Evolutionary conservation across 1,140 invertebrate species (phyloP), one percentile per base, ranked within the genome.

Genomic region (Odontomachus brunneus): DNA sequence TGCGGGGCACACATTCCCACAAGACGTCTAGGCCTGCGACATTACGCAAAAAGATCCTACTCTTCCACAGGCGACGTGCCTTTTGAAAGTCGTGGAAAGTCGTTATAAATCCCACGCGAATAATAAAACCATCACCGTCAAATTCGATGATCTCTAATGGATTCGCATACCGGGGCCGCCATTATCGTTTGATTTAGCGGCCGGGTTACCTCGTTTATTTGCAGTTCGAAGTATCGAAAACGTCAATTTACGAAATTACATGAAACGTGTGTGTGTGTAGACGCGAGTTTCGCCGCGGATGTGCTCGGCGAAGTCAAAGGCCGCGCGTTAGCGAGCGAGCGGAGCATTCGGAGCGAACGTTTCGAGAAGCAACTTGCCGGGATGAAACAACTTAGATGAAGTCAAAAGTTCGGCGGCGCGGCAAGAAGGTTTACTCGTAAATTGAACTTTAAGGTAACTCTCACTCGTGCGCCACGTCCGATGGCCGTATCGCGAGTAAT

Each of bases 321-420:
- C 44, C 63, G 49, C 26, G 53, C 11, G 38, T 9, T 53, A 33
- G 73, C 11, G 29, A 38, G 33, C 19, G 44, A 19, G 29, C 71
- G 48, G n/a, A 60, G 60, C 53, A 81, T 72, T 81, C 66, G 38
- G 22, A 73, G 38, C 24, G 59, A 71, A 71, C 38, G 29, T 81
- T 65, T 76, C 74, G n/a, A 76, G 74, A 15, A 76, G 33, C 73
- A 76, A 76, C 73, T 76, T 51, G 26, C 60, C 53, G 65, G 69
- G 72, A 81, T 72, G 76, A 60, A 81, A 81, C 67, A 81, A 71
- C 67, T 72, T 81, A 71, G 60, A 81, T 71, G 38, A 72, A 72
- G 76, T 81, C 55, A 51, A 72, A 81, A 81, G 67, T 81, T 81
- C 55, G 33, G n/a, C 22, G 12, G 66, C 51, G 44, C 66, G 53